Evolutionary conservation across 2,113 vertebrate species (phyloP).

Genomic region (Hyaena hyaena): DNA sequence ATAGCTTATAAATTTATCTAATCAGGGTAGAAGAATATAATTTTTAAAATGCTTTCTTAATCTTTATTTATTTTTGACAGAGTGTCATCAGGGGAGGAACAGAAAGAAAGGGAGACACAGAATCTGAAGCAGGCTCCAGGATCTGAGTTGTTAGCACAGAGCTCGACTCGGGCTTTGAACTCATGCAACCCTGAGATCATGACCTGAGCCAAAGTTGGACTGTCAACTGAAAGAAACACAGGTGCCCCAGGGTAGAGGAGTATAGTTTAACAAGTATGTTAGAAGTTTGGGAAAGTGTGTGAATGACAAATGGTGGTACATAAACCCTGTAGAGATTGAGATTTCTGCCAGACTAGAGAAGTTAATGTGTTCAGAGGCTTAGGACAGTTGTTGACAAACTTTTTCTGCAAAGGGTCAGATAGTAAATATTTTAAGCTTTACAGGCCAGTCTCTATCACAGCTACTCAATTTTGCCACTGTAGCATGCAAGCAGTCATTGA

Average conservation of each 20-base stretch:
- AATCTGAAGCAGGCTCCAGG: no score
- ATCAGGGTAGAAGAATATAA: neutral
- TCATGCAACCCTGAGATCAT: no score
- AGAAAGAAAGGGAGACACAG: no score
- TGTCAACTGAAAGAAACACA: no score
- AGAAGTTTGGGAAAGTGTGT: neutral
- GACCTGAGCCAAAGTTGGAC: no score
- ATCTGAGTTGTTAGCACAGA: no score
- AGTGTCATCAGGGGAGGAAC: no score
- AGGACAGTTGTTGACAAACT: neutral
- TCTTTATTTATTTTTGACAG: no score
- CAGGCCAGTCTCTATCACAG: neutral
- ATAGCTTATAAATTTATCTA: neutral
- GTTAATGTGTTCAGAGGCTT: neutral
- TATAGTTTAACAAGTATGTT: neutral
- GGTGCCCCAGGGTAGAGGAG: neutral
- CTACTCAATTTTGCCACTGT: neutral
- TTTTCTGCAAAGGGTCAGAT: neutral
- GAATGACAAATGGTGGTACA: neutral
- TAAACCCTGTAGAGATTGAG: neutral
- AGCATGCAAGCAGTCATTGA: neutral
- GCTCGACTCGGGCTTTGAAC: no score
- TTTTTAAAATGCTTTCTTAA: neutral
- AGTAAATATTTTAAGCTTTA: neutral
- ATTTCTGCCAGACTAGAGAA: neutral